A percentile compares a stretch with the other conserved stretches of the same genome.
Conservation (phyloP, 2,797 vertebrate species). For the Lophius americanus region DNA sequence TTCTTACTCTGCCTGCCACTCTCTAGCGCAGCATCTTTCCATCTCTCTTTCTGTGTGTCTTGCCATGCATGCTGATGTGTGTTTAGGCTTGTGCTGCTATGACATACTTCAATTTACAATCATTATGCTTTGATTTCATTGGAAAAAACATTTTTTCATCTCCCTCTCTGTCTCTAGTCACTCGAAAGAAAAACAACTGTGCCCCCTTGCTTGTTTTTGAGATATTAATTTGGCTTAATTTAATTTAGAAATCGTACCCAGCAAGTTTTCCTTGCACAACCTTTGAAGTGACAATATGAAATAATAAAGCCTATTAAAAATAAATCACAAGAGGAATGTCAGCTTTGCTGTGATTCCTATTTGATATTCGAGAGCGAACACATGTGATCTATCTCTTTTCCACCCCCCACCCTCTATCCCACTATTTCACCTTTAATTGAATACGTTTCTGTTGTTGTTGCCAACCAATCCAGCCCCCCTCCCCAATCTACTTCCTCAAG, state of each 20-base stretch:
- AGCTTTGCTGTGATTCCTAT: constrained; percentile 79
- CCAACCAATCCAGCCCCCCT: constrained; percentile 68
- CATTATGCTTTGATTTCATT: constrained; percentile 64
- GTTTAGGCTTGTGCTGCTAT: constrained; percentile 46
- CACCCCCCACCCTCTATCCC: constrained; percentile 76
- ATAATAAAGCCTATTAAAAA: constrained; percentile 89
- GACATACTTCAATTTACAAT: constrained; percentile 60
- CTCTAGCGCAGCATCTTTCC: constrained; percentile 25
- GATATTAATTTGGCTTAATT: constrained; percentile 84
- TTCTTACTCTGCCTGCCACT: constrained; percentile 28
- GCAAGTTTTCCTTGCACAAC: constrained; percentile 79
- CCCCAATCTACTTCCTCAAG: constrained; percentile 83
- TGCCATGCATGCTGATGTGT: constrained; percentile 56
- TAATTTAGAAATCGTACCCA: constrained; percentile 83
- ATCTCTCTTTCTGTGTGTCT: constrained; percentile 43
- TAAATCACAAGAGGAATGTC: constrained; percentile 83
- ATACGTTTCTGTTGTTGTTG: constrained; percentile 82
- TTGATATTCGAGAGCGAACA: constrained; percentile 82
- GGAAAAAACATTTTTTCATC: constrained; percentile 49
- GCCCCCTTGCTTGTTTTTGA: constrained; percentile 67
- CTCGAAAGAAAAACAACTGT: constrained; percentile 63
- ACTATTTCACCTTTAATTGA: constrained; percentile 86
- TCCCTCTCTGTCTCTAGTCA: constrained; percentile 25
- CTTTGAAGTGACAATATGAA: constrained; percentile 88
- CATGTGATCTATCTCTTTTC: constrained; percentile 83